Evolutionary conservation across 2,797 vertebrate species (phyloP), one percentile per base, ranked within the genome.

Genomic region (Sphenopsis melanotis): DNA sequence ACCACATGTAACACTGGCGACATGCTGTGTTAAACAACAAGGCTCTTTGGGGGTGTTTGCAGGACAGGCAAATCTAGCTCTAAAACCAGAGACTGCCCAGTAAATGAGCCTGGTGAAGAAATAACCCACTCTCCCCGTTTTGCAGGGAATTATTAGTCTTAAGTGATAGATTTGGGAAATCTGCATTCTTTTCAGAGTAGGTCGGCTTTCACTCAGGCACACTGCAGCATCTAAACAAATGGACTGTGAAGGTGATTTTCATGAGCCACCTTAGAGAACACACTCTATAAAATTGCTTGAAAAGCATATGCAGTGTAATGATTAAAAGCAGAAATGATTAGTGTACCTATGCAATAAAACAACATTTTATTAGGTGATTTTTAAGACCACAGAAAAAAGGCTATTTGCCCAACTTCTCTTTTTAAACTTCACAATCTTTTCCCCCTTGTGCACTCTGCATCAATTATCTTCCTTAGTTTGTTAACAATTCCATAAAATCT

Each of bases 181-280:
- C n/a, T 0, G 1, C 36, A 86, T 76, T 74, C 30, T 79, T 76
- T 86, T 81, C 47, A 68, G 84, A 76, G 59, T 66, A 24, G 41
- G 77, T 64, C 11, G 0, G 65, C 63, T 95, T 86, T 47, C 47
- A 88, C 39, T 78, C 76, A 90, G 80, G 53, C 36, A 88, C 2
- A 4, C 36, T 75, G 71, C 42, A 70, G 36, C 50, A 84, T 79
- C 70, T 84, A 83, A 93, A 94, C 50, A 91, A 93, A 95, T 64
- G 70, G 64, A 87, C 76, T 71, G 60, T 77, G 85, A 94, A 91
- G 85, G 95, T 80, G 89, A 95, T 93, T 93, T 95, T 92, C 93
- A 90, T 9, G 60, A 95, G 66, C 59, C 60, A 89, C 42, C 46
- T 93, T 46, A 93, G 66, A 80, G 83, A 93, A 82, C 29, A 65